These are phyloP conservation scores for Melopsittacus undulatus DNA, from an alignment of 2,797 vertebrate species.

Conservation along the genomic window DNA sequence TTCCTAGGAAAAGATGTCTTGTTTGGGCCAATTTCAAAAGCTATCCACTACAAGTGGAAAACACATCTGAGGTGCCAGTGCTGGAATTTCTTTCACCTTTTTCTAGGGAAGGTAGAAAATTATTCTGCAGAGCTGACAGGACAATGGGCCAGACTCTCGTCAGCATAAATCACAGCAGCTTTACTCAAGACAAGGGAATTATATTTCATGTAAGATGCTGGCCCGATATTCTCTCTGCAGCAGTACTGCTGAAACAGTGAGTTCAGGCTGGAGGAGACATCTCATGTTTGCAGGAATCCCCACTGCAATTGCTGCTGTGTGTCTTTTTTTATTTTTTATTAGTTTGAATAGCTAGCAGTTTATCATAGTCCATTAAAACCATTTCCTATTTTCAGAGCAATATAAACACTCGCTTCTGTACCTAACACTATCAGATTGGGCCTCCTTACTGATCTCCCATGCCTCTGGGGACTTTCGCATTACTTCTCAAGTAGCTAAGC, in stretches of 20 bases:
- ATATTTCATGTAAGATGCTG: neutral
- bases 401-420: neutral
- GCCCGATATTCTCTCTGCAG: neutral
- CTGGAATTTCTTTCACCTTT: neutral
- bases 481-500: neutral
- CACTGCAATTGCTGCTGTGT: neutral
- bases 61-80: neutral
- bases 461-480: neutral
- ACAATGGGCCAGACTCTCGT: neutral
- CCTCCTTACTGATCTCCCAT: neutral
- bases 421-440: neutral
- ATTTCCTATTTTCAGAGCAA: neutral
- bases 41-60: neutral
- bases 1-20: neutral
- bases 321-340: neutral
- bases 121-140: slow-evolving; percentile 4
- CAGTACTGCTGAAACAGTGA: neutral
- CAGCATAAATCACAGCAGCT: slow-evolving; percentile 15
- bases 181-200: neutral
- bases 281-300: neutral
- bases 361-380: neutral
- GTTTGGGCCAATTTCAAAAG: slow-evolving; percentile 29
- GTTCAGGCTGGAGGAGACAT: neutral
- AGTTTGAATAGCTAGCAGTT: neutral
- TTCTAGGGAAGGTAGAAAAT: neutral